These are phyloP conservation scores for Natator depressus DNA, from an alignment of 2,113 vertebrate genomes.

Conservation along the genomic window DNA sequence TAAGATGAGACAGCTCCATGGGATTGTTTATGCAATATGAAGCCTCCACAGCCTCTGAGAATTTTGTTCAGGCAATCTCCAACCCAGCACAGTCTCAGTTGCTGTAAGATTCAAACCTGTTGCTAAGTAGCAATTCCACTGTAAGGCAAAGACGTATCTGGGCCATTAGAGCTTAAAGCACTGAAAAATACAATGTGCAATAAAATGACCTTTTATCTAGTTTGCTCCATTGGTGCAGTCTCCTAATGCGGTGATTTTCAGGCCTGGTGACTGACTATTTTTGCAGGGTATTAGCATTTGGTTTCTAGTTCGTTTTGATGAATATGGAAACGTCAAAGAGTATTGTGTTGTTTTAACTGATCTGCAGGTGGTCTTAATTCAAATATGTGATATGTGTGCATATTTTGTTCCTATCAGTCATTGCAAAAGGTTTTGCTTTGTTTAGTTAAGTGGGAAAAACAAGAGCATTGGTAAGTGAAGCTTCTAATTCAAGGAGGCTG, in stretches of 20 bases:
- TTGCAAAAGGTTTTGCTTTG: slow-evolving; percentile 44
- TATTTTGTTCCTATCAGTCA: slow-evolving; percentile 31
- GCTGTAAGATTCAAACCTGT: slow-evolving; percentile 14
- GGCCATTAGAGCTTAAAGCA: slow-evolving; percentile 24
- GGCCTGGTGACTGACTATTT: slow-evolving; percentile 30
- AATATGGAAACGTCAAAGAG: slow-evolving; percentile 41
- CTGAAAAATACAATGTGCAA: slow-evolving; percentile 31
- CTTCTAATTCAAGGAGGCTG: slow-evolving; percentile 54
- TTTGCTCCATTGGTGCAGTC: slow-evolving; percentile 26
- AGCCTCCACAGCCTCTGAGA: background rate
- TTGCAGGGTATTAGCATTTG: slow-evolving; percentile 36
- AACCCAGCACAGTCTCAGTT: background rate
- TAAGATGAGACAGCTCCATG: background rate
- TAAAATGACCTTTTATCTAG: slow-evolving; percentile 56
- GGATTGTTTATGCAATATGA: background rate
- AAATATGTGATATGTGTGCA: background rate
- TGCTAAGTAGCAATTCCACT: slow-evolving; percentile 8
- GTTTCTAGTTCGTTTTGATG: slow-evolving; percentile 26
- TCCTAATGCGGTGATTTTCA: slow-evolving; percentile 53
- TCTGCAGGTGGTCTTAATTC: slow-evolving; percentile 14
- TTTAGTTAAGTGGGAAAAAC: slow-evolving; percentile 5
- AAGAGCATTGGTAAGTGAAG: background rate
- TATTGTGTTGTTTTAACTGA: slow-evolving; percentile 43
- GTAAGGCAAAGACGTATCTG: slow-evolving; percentile 37
- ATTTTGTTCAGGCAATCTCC: background rate